Evolutionary conservation across 2,113 vertebrate genomes (phyloP).

Genomic region (Lasiurus cinereus): DNA sequence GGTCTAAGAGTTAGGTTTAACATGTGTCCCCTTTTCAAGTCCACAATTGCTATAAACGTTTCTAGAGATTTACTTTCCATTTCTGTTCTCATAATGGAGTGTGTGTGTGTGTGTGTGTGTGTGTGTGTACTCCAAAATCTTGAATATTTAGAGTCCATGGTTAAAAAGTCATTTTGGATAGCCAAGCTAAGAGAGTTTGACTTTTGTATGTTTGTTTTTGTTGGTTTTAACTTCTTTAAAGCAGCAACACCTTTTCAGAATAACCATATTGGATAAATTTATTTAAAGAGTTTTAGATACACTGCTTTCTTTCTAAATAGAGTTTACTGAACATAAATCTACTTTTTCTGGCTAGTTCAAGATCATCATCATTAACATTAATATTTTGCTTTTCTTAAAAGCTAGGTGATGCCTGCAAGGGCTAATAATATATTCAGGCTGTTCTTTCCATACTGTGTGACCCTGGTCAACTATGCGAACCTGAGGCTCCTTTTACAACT

Average conservation of each 20-base stretch:
- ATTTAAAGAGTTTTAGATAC: neutral
- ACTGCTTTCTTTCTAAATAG: conserved; percentile 2
- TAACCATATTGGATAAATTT: neutral
- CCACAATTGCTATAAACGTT: neutral
- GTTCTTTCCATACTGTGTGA: neutral
- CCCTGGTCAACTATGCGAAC: neutral
- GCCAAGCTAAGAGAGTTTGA: conserved; percentile 15
- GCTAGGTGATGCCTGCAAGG: neutral
- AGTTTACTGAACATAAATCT: conserved; percentile 19
- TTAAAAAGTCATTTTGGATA: neutral
- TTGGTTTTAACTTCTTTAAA: conserved; percentile 44
- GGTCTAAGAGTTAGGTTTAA: too few relatives aligned
- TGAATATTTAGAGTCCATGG: neutral
- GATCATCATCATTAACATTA: neutral
- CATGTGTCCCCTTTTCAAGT: too few relatives aligned
- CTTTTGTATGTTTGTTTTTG: neutral
- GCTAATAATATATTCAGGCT: neutral
- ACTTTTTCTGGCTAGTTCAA: conserved; percentile 2
- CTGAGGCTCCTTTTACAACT: neutral
- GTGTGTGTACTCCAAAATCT: neutral
- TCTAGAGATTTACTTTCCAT: conserved; percentile 51
- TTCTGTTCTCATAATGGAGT: neutral
- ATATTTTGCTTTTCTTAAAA: conserved; percentile 25
- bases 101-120: neutral
- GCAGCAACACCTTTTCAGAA: neutral